Evolutionary conservation across 2,797 vertebrate species (phyloP).

Genomic region (Sebastes flavidus): DNA sequence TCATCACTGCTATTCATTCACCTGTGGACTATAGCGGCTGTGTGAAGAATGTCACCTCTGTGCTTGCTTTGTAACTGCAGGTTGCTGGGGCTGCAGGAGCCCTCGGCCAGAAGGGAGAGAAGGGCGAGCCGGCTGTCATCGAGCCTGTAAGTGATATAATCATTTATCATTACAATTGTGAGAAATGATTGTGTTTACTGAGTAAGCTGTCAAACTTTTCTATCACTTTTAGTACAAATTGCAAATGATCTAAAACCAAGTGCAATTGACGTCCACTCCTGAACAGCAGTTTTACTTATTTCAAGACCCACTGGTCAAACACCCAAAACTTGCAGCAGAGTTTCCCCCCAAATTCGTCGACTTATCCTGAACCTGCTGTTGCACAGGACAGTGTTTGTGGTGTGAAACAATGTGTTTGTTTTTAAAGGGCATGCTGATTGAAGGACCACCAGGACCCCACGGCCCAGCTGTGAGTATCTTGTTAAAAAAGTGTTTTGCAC

Average conservation of each 20-base stretch:
- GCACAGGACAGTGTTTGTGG: not conserved
- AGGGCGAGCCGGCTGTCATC: constrained; percentile 96
- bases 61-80: constrained; percentile 74
- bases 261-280: not conserved
- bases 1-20: constrained; percentile 12
- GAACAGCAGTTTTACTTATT: not conserved
- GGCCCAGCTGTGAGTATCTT: constrained; percentile 90
- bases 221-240: not conserved
- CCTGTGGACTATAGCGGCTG: not conserved
- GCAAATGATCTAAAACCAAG: not conserved
- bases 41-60: constrained; percentile 44
- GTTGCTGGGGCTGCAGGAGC: constrained; percentile 84
- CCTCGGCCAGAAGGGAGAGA: constrained; percentile 94
- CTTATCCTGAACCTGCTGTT: not conserved
- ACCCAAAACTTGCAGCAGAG: not conserved
- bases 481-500: not conserved
- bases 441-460: constrained; percentile 90
- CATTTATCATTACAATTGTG: not conserved
- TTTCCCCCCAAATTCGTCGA: not conserved
- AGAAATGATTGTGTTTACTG: not conserved
- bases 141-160: constrained; percentile 88
- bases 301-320: not conserved
- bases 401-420: constrained; percentile 34
- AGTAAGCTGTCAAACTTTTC: not conserved
- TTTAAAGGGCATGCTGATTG: constrained; percentile 94